These are phyloP conservation scores for Tokudaia tokunoshimensis DNA, from an alignment of 2,797 vertebrate genomes.

Conservation along the genomic window DNA sequence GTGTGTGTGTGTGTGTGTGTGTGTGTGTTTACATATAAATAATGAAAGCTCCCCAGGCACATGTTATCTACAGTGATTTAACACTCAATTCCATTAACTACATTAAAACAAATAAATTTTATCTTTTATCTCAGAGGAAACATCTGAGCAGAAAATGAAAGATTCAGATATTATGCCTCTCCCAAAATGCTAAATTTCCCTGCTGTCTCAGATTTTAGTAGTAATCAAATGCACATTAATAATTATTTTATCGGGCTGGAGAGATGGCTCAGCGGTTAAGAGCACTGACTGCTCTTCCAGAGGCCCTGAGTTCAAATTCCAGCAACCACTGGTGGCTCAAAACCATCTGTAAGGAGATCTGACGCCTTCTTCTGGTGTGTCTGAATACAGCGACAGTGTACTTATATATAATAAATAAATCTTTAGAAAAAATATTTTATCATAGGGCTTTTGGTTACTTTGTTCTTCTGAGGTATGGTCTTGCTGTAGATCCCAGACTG, in stretches of 20 bases:
- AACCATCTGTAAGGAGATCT: no score
- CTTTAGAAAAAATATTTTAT: background rate
- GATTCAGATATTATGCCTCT: conserved; percentile 16
- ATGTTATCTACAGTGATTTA: background rate
- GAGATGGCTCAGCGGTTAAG: no score
- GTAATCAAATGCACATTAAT: background rate
- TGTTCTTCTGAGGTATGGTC: background rate
- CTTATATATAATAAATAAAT: no score
- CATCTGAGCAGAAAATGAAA: background rate
- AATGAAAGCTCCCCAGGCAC: background rate
- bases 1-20: background rate
- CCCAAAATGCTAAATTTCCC: background rate
- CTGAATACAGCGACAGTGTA: no score
- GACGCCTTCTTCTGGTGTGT: no score
- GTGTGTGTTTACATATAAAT: no score
- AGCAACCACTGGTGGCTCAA: no score
- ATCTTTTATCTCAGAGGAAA: background rate
- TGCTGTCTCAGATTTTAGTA: conserved; percentile 13
- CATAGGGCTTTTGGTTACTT: background rate
- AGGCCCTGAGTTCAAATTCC: no score
- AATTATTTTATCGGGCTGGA: background rate
- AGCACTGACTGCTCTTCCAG: no score
- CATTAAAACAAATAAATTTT: conserved; percentile 1
- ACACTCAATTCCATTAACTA: conserved; percentile 5
- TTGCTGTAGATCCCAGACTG: background rate